Evolutionary conservation across 1,140 invertebrate genomes (phyloP).

Genomic region (Saccostrea glomerata): DNA sequence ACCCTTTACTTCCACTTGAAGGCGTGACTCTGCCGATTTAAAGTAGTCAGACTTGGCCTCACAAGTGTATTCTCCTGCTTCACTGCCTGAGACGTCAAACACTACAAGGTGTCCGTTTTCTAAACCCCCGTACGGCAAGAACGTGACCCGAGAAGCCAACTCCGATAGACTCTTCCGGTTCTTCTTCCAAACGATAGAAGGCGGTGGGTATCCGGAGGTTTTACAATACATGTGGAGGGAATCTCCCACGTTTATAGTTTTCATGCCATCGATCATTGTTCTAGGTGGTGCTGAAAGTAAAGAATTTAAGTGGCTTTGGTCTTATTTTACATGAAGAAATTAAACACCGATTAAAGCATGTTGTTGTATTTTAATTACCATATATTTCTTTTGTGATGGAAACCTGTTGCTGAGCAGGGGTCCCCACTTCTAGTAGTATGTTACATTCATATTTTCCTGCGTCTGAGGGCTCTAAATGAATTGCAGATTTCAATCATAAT

Average conservation of each 20-base stretch:
- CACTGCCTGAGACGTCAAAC: constrained; percentile 36
- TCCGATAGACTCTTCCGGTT: constrained; percentile 17
- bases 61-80: constrained; percentile 46
- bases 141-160: neutral
- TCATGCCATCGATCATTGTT: constrained; percentile 43
- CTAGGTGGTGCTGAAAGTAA: constrained; percentile 35
- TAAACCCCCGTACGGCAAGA: constrained; percentile 36
- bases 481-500: neutral
- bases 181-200: constrained; percentile 47
- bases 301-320: neutral
- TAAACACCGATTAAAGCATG: neutral
- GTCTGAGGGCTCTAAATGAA: constrained; percentile 41
- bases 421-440: constrained; percentile 48
- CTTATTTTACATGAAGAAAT: neutral
- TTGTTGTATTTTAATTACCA: constrained; percentile 14
- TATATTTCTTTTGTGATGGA: constrained; percentile 41
- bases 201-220: constrained; percentile 46
- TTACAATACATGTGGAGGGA: constrained; percentile 56
- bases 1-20: constrained; percentile 43
- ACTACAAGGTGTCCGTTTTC: constrained; percentile 54
- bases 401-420: constrained; percentile 42
- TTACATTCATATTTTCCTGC: constrained; percentile 57
- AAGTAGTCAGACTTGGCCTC: constrained; percentile 11
- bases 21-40: neutral
- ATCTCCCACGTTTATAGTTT: constrained; percentile 38